phyloP scores from a whole-genome alignment of 1,140 invertebrate species.

The Epicauta chinensis region DNA sequence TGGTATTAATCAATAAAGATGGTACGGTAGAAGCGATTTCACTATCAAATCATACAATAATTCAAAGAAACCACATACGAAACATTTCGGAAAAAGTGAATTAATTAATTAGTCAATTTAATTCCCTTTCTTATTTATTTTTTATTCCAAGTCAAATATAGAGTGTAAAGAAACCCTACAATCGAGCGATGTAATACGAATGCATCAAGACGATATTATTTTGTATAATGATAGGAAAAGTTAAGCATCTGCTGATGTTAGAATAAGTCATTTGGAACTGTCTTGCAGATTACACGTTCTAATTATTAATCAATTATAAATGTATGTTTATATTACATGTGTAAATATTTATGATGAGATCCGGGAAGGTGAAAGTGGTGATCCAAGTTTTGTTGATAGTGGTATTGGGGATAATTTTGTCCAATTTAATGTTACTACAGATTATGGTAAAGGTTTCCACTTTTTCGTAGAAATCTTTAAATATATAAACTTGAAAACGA shows the following conservation, averaged over 20 bases:
- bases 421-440: constrained; percentile 31
- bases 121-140: too few species aligned
- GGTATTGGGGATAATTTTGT: constrained; percentile 36
- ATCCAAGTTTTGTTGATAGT: constrained; percentile 28
- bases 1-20: constrained; percentile 6
- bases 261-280: constrained; percentile 26
- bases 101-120: neutral
- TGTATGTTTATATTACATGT: constrained; percentile 33
- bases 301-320: too few species aligned
- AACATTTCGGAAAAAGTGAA: constrained; percentile 4
- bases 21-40: constrained; percentile 2
- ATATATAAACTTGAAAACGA: too few species aligned
- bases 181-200: constrained; percentile 30
- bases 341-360: constrained; percentile 34
- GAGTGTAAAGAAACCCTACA: constrained; percentile 31
- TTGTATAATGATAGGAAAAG: constrained; percentile 33
- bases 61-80: neutral
- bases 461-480: constrained; percentile 36
- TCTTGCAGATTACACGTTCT: too few species aligned
- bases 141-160: constrained; percentile 30
- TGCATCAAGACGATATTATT: constrained; percentile 34
- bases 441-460: constrained; percentile 35
- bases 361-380: constrained; percentile 27
- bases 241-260: constrained; percentile 29
- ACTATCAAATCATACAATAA: constrained; percentile 4